phyloP scores from a whole-genome alignment of 2,888 invertebrate species.

The Drosophila nr. perissopoda region DNA sequence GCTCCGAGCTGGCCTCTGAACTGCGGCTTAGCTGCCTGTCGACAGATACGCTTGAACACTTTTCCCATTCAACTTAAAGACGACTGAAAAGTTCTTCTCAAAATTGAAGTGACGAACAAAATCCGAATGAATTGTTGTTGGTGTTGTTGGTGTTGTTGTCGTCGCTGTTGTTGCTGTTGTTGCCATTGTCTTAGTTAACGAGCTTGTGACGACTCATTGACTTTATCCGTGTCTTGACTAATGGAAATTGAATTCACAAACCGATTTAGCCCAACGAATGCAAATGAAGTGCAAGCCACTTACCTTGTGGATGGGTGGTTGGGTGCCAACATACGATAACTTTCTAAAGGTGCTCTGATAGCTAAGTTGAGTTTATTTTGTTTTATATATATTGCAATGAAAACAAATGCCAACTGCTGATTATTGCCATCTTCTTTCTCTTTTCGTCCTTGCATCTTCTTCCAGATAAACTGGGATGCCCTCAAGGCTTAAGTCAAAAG shows the following conservation, averaged over 20 bases:
- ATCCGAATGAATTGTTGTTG: neutral
- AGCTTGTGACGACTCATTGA: conserved; percentile 68
- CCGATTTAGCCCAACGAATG: conserved; percentile 51
- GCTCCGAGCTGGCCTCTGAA: conserved; percentile 35
- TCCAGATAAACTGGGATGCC: conserved; percentile 1
- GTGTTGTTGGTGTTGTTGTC: conserved; percentile 11
- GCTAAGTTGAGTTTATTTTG: conserved; percentile 11
- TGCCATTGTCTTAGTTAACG: conserved; percentile 50
- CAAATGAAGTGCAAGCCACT: conserved; percentile 61
- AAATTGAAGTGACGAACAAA: conserved; percentile 30
- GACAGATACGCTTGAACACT: conserved; percentile 19
- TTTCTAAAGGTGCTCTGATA: conserved; percentile 4
- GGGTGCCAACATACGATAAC: neutral
- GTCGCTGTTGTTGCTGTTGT: conserved; percentile 5
- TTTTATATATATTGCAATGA: conserved; percentile 5
- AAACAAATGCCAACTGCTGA: conserved; percentile 21
- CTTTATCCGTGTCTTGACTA: conserved; percentile 41
- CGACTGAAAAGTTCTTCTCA: conserved; percentile 6
- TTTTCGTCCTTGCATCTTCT: neutral
- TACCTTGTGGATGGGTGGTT: neutral
- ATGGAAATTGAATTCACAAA: conserved; percentile 63
- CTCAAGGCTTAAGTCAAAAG: conserved; percentile 3
- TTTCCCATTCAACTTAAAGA: conserved; percentile 10
- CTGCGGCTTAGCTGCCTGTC: conserved; percentile 25
- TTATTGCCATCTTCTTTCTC: neutral